Evolutionary conservation across 2,888 invertebrate species (phyloP).

Genomic region (Carpatolechia fugitivella): DNA sequence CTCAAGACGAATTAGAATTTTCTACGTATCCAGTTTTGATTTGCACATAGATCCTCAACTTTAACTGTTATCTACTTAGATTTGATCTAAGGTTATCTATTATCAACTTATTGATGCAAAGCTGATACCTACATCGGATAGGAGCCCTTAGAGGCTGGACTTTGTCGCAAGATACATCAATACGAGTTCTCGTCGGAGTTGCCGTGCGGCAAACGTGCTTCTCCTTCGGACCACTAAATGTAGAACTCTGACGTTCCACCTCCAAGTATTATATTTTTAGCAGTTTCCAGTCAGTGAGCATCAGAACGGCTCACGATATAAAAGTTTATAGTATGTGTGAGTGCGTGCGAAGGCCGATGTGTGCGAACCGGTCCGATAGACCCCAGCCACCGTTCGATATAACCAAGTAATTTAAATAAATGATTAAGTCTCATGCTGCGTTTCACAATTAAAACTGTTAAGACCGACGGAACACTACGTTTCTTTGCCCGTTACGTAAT

Average conservation of each 20-base stretch:
- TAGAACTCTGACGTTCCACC: background rate
- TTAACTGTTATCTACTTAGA: background rate
- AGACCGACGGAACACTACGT: conserved; percentile 37
- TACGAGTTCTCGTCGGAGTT: conserved; percentile 33
- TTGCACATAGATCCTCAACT: too few relatives aligned
- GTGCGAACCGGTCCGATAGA: conserved; percentile 63
- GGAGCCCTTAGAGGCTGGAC: conserved; percentile 22
- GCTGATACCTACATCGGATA: conserved; percentile 20
- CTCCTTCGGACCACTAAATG: background rate
- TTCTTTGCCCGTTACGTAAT: conserved; percentile 52
- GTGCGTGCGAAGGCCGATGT: conserved; percentile 35
- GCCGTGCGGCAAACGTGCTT: conserved; percentile 31
- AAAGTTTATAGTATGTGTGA: conserved; percentile 27
- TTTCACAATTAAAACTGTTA: conserved; percentile 69
- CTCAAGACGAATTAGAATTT: too few relatives aligned
- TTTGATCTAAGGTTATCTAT: too few relatives aligned
- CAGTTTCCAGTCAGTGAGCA: background rate
- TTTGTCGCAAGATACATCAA: conserved; percentile 23
- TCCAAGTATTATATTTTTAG: background rate
- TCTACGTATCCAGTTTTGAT: too few relatives aligned
- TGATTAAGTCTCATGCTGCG: conserved; percentile 58
- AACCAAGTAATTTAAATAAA: conserved; percentile 66
- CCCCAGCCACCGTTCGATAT: conserved; percentile 58
- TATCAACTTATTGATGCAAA: conserved; percentile 18
- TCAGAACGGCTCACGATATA: conserved; percentile 2